A percentile compares a stretch with the other conserved stretches of the same genome.
These are phyloP conservation scores for Anthoptus insignis DNA, from an alignment of 2,888 invertebrate genomes.

Conservation along the genomic window DNA sequence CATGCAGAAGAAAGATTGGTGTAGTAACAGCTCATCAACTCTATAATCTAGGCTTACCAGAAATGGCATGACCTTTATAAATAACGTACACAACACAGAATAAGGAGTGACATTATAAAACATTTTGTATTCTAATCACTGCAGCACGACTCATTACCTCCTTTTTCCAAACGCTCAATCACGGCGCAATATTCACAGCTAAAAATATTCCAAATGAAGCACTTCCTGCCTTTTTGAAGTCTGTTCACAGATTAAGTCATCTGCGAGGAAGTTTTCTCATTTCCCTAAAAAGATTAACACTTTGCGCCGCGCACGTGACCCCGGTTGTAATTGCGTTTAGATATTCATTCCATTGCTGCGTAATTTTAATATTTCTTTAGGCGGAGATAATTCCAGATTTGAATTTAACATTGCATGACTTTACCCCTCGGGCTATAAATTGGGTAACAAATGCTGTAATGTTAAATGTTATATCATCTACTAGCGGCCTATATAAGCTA, in stretches of 20 bases:
- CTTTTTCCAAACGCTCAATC: neutral
- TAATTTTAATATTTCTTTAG: conserved; percentile 11
- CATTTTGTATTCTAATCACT: too few species aligned
- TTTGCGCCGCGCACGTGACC: conserved; percentile 25
- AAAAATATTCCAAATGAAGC: neutral
- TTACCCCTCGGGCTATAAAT: neutral
- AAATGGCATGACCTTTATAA: too few species aligned
- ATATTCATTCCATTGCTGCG: conserved; percentile 5
- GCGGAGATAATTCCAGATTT: conserved; percentile 12
- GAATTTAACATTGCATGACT: conserved; percentile 10
- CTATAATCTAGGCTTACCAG: too few species aligned
- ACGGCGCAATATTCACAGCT: neutral
- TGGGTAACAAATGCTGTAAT: conserved; percentile 3
- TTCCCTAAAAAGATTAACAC: conserved; percentile 35
- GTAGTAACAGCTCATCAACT: too few species aligned
- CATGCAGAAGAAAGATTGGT: too few species aligned
- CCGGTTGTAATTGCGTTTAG: conserved; percentile 5
- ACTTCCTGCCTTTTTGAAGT: conserved; percentile 7
- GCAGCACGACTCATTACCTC: too few species aligned
- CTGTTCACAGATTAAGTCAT: neutral
- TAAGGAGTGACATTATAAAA: too few species aligned
- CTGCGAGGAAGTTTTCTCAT: conserved; percentile 27
- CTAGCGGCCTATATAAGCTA: too few species aligned
- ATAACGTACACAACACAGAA: too few species aligned
- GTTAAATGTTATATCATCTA: too few species aligned